phyloP scores from a whole-genome alignment of 1,140 invertebrate species.

The Nasonia longicornis region DNA sequence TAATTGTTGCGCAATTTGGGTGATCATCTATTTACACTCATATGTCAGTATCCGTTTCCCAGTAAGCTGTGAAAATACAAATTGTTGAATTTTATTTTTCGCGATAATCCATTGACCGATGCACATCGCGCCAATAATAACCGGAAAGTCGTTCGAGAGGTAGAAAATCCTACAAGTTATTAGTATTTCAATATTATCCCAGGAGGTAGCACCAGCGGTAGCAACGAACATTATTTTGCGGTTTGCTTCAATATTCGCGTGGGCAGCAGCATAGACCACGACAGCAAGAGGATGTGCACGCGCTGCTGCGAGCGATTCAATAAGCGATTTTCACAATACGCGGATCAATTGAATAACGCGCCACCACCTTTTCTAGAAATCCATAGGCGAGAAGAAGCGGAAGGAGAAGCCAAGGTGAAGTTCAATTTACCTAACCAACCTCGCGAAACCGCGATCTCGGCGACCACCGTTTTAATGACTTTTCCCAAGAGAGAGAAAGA shows the following conservation, averaged over 20 bases:
- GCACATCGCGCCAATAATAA: constrained; percentile 15
- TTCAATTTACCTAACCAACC: constrained; percentile 41
- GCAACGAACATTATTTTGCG: constrained; percentile 36
- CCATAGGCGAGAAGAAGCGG: background rate
- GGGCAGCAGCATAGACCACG: background rate
- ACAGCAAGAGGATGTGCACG: background rate
- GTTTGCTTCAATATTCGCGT: constrained; percentile 43
- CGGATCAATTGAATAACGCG: constrained; percentile 9
- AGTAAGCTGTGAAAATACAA: too few species aligned
- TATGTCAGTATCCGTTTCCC: too few species aligned
- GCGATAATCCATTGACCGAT: background rate
- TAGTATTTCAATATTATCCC: constrained; percentile 32
- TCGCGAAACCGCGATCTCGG: constrained; percentile 16
- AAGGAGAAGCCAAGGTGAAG: constrained; percentile 26
- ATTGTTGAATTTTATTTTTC: background rate
- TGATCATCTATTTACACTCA: too few species aligned
- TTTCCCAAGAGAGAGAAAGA: constrained; percentile 34
- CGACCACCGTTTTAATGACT: constrained; percentile 41
- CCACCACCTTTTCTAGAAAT: constrained; percentile 21
- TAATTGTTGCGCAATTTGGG: too few species aligned
- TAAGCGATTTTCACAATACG: constrained; percentile 37
- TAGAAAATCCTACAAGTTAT: constrained; percentile 2
- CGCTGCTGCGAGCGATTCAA: constrained; percentile 11
- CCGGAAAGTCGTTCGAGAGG: constrained; percentile 22
- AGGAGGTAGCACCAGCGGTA: background rate